A percentile compares a stretch with the other conserved stretches of the same genome.
Conservation (phyloP, 2,888 invertebrate genomes). For the Marronus borbonicus region DNA sequence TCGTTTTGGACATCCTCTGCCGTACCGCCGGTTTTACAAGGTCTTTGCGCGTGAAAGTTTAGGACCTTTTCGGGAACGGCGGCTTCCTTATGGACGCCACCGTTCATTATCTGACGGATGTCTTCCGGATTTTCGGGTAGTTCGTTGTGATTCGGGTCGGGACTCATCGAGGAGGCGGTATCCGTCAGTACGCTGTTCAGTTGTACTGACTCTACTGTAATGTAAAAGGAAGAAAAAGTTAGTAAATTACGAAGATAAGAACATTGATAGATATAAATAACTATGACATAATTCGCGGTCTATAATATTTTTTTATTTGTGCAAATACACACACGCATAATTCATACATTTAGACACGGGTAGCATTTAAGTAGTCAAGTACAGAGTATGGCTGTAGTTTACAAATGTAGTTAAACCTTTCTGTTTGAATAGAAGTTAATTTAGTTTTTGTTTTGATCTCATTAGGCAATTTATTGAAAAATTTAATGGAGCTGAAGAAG, state of each 20-base stretch:
- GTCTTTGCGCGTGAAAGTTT: slow-evolving; percentile 59
- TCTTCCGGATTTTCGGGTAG: slow-evolving; percentile 56
- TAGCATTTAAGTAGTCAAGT: no score
- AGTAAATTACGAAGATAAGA: neutral
- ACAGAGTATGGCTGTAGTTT: no score
- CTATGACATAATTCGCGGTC: neutral
- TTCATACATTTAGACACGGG: no score
- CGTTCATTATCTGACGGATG: slow-evolving; percentile 58
- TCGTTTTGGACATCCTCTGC: slow-evolving; percentile 61
- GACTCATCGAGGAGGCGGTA: slow-evolving; percentile 61
- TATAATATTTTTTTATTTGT: no score
- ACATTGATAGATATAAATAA: neutral
- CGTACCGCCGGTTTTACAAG: slow-evolving; percentile 61
- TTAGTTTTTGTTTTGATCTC: no score
- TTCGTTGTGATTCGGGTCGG: slow-evolving; percentile 68
- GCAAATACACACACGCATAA: no score
- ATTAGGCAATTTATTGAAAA: no score
- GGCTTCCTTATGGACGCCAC: slow-evolving; percentile 60
- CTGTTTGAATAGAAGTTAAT: no score
- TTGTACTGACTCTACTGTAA: slow-evolving; percentile 52
- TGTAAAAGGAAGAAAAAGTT: neutral
- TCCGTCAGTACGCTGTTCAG: slow-evolving; percentile 62
- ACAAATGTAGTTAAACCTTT: no score
- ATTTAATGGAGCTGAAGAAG: no score
- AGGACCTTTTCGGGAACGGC: slow-evolving; percentile 62